Percentiles rank a stretch among this genome's conserved stretches.
Conservation (phyloP, 2,113 vertebrate species). For the Fukomys damarensis region DNA sequence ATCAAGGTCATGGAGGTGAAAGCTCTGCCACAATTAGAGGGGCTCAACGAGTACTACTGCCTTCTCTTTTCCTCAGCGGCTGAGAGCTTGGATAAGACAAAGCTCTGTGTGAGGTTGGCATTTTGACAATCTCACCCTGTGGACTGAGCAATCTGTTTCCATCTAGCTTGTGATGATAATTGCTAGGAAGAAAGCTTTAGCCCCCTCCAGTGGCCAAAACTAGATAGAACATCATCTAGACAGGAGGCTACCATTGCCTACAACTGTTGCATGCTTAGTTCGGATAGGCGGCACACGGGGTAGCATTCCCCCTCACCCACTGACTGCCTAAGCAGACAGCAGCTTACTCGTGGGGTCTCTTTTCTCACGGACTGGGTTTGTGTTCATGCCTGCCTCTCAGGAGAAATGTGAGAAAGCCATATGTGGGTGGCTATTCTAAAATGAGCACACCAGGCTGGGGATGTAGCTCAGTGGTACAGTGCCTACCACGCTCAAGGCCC, state of each 20-base stretch:
- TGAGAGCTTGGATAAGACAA: not conserved
- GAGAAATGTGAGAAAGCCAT: not conserved
- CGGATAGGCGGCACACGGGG: not conserved
- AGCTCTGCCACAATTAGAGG: not conserved
- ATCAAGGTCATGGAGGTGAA: slow-evolving; percentile 7
- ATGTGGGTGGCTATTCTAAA: slow-evolving; percentile 2
- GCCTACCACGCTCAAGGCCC: not conserved
- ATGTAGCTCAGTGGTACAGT: not conserved
- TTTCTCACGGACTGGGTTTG: not conserved
- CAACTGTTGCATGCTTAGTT: not conserved
- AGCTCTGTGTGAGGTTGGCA: not conserved
- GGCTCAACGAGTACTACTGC: not conserved
- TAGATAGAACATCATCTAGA: not conserved
- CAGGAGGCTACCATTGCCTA: not conserved
- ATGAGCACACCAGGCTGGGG: not conserved
- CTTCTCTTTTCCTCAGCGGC: not conserved
- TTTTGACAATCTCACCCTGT: not conserved
- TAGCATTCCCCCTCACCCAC: not conserved
- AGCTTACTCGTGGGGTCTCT: not conserved
- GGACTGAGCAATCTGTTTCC: not conserved
- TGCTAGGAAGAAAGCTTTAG: slow-evolving; percentile 31
- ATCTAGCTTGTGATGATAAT: not conserved
- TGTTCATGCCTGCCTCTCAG: slow-evolving; percentile 11
- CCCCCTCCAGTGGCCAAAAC: slow-evolving; percentile 63
- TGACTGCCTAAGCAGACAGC: not conserved